A percentile compares a stretch with the other conserved stretches of the same genome.
Conservation (phyloP, 2,888 invertebrate species). For the Serripes groenlandicus region DNA sequence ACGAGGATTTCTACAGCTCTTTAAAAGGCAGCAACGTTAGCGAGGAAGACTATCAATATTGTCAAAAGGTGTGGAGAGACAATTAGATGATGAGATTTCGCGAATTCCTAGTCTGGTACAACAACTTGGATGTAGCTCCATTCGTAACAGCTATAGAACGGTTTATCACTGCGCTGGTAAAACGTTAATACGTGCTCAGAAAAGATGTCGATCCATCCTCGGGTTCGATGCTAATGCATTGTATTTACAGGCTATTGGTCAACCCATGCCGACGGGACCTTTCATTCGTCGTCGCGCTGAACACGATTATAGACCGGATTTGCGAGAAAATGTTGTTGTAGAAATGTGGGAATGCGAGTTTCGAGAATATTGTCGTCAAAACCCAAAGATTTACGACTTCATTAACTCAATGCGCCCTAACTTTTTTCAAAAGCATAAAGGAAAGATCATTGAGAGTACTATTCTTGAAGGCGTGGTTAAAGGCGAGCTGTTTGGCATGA, state of each 20-base stretch:
- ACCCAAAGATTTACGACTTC: constrained; percentile 40
- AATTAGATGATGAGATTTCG: constrained; percentile 58
- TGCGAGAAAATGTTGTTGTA: constrained; percentile 42
- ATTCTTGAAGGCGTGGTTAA: constrained; percentile 40
- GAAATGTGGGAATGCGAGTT: constrained; percentile 63
- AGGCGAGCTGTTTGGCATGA: constrained; percentile 43
- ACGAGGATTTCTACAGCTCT: constrained; percentile 28
- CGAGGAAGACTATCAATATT: constrained; percentile 29
- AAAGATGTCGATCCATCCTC: constrained; percentile 40
- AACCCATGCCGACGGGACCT: constrained; percentile 57
- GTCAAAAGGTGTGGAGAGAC: constrained; percentile 57
- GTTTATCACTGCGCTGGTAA: constrained; percentile 42
- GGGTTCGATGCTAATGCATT: constrained; percentile 65
- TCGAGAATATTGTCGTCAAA: constrained; percentile 33
- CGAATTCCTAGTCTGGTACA: constrained; percentile 72
- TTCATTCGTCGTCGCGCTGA: constrained; percentile 43
- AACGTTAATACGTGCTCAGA: constrained; percentile 43
- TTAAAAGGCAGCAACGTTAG: constrained; percentile 19
- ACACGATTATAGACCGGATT: constrained; percentile 53
- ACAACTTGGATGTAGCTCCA: constrained; percentile 60
- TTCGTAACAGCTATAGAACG: constrained; percentile 62
- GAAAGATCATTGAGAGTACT: constrained; percentile 19
- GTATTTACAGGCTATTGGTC: constrained; percentile 48
- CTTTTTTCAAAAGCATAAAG: constrained; percentile 38
- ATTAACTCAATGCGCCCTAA: constrained; percentile 28